These are phyloP conservation scores for Caenorhabditis briggsae DNA, from an alignment of 1,140 invertebrate genomes.

Conservation along the genomic window DNA sequence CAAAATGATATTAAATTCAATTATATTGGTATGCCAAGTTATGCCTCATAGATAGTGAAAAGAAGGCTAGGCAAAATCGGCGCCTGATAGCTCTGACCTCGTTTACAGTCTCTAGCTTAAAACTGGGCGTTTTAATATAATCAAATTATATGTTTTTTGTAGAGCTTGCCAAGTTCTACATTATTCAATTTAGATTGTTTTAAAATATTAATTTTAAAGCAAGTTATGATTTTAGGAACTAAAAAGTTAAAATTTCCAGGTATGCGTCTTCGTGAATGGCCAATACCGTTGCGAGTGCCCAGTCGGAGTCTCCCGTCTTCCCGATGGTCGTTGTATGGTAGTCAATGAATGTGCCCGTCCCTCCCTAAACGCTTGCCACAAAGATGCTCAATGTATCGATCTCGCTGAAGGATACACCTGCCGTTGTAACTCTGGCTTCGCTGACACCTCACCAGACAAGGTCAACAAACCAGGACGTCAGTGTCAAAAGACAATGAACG, in stretches of 20 bases:
- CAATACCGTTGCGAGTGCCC: conserved; percentile 68
- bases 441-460: conserved; percentile 65
- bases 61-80: too few species aligned
- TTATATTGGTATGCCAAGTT: too few species aligned
- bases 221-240: background rate
- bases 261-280: conserved; percentile 68
- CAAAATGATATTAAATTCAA: too few species aligned
- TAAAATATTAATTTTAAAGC: background rate
- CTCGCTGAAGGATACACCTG: conserved; percentile 66
- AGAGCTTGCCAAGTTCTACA: too few species aligned
- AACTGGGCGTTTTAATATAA: too few species aligned
- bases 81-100: too few species aligned
- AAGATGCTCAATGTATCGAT: conserved; percentile 67
- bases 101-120: too few species aligned
- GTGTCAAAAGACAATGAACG: conserved; percentile 65
- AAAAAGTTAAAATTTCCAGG: background rate
- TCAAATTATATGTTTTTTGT: too few species aligned
- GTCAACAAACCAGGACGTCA: conserved; percentile 66
- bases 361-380: conserved; percentile 66
- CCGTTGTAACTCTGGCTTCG: conserved; percentile 65
- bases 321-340: conserved; percentile 65
- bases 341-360: conserved; percentile 67
- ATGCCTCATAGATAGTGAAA: too few species aligned
- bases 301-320: conserved; percentile 61
- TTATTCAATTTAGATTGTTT: too few species aligned